Percentiles rank a stretch among this genome's conserved stretches.
phyloP scores from a whole-genome alignment of 2,888 invertebrate species.

The Glaucopsyche alexis region DNA sequence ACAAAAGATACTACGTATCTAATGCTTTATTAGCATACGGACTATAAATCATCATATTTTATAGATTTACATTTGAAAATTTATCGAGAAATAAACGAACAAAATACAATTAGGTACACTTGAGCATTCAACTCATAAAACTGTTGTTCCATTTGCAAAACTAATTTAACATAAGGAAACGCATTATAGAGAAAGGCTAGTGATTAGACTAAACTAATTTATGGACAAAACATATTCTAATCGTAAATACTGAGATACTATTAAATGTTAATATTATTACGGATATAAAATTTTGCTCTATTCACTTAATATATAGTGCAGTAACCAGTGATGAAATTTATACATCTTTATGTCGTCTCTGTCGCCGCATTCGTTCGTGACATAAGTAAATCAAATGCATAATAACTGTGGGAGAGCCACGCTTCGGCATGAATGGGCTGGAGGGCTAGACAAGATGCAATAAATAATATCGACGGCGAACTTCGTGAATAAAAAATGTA shows the following conservation, averaged over 20 bases:
- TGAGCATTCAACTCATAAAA: neutral
- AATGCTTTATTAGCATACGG: slow-evolving; percentile 35
- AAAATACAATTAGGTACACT: neutral
- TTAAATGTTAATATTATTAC: neutral
- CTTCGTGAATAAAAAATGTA: too few species aligned
- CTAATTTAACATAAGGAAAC: slow-evolving; percentile 29
- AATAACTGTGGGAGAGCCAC: too few species aligned
- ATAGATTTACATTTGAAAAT: too few species aligned
- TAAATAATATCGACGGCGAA: too few species aligned
- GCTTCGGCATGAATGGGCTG: too few species aligned
- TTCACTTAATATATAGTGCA: too few species aligned
- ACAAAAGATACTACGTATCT: slow-evolving; percentile 39
- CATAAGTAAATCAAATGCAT: too few species aligned
- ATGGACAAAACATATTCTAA: neutral
- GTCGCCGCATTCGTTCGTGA: too few species aligned
- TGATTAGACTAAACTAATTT: neutral
- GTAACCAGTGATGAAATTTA: too few species aligned
- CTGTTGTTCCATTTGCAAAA: neutral
- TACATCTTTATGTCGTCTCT: too few species aligned
- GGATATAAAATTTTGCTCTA: neutral
- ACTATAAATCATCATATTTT: slow-evolving; percentile 27
- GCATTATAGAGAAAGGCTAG: neutral
- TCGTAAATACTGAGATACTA: neutral
- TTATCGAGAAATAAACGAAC: too few species aligned
- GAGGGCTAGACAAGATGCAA: too few species aligned